Base-by-base conservation (phyloP, 2,888 invertebrate genomes). In the Leistus spinibarbis region DNA sequence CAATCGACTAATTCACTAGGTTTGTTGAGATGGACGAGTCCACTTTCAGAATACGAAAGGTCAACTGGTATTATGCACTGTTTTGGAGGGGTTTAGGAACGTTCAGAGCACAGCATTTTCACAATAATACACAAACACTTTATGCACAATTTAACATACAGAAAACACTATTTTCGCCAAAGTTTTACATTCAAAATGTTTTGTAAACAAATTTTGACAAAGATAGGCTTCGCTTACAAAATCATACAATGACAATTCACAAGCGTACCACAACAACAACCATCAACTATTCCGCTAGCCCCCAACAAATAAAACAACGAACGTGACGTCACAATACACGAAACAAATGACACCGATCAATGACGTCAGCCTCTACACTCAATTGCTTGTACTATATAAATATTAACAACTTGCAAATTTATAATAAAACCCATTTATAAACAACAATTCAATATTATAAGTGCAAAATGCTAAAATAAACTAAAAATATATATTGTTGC, bases 1-100 rank as follows among this genome's bases (percentile, higher is more conserved):
- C 79, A 80, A 79, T n/a, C n/a, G n/a, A n/a, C n/a, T 78, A 79
- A 78, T 74, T 77, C 71, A 76, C 70, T 77, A 78, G 77, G 73
- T 76, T 62, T 79, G 78, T 72, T 77, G 77, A 76, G 79, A 78
- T 79, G 85, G 85, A 82, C 83, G 84, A 85, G 84, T 84, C 84
- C 85, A 84, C 83, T 85, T 80, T 82, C 80, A 22, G 10, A 16
- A 16, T 63, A 57, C 23, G 57, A n/a, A 73, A 73, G 73, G 73
- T 73, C 73, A 57, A 67, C 57, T 53, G n/a, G n/a, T 20, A 22
- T 24, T 67, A 60, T 22, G n/a, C 73, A 73, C 66, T 69, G 54
- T 63, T 54, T 60, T 75, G 23, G 27, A 27, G 17, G 53, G 27
- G 62, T 54, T 69, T 75, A 75, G 74, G 62, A 75, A 69, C 56